These are phyloP conservation scores for Lasioglossum villosulum DNA, from an alignment of 2,888 invertebrate genomes.

Conservation along the genomic window DNA sequence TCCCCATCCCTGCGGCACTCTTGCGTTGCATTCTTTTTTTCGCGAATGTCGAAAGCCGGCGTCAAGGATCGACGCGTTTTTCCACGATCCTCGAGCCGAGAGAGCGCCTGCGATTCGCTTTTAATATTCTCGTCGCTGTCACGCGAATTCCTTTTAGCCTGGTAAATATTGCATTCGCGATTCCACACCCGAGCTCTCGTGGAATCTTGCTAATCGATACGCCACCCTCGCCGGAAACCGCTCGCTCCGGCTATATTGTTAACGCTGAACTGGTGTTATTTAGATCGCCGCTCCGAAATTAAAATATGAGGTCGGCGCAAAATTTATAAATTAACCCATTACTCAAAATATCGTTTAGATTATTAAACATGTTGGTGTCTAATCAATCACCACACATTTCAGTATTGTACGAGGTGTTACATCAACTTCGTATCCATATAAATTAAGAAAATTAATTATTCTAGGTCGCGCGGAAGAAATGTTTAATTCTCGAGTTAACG, in stretches of 20 bases:
- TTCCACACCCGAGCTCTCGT: neutral
- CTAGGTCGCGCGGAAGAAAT: too few relatives aligned
- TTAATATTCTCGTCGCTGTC: neutral
- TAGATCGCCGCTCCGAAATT: neutral
- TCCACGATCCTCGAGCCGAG: neutral
- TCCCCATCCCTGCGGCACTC: neutral
- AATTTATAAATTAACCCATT: neutral
- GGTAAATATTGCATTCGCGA: neutral
- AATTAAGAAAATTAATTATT: too few relatives aligned
- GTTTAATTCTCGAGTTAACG: too few relatives aligned
- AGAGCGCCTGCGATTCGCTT: neutral
- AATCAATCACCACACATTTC: too few relatives aligned
- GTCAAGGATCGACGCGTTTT: neutral
- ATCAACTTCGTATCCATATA: too few relatives aligned
- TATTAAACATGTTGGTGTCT: too few relatives aligned
- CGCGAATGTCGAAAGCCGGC: neutral
- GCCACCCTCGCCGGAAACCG: neutral
- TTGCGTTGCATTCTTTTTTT: neutral
- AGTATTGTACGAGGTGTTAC: too few relatives aligned
- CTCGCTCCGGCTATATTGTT: neutral
- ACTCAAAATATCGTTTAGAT: too few relatives aligned
- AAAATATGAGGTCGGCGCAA: neutral
- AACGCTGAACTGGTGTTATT: neutral
- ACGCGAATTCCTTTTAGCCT: neutral
- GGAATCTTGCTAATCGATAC: conserved; percentile 3